Evolutionary conservation across 1,140 invertebrate genomes (phyloP).

Genomic region (Drosophila burlai): DNA sequence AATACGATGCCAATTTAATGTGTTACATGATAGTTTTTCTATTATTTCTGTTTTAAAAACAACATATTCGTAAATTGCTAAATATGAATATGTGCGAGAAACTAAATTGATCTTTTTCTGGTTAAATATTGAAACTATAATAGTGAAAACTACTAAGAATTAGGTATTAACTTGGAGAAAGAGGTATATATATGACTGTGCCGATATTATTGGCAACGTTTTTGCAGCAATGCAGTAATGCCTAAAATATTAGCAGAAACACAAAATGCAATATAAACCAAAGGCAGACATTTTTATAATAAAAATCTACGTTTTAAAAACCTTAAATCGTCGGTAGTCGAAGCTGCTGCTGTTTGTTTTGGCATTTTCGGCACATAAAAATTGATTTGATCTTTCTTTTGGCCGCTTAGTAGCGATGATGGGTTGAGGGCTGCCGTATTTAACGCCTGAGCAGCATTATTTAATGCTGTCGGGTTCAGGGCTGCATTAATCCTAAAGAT

Average conservation of each 20-base stretch:
- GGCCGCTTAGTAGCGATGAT: slow-evolving; percentile 70
- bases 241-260: slow-evolving; percentile 46
- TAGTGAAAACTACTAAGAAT: slow-evolving; percentile 6
- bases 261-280: slow-evolving; percentile 56
- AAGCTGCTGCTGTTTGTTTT: slow-evolving; percentile 51
- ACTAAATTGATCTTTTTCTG: not conserved
- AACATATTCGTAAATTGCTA: slow-evolving; percentile 2
- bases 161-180: slow-evolving; percentile 32
- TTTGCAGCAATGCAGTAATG: slow-evolving; percentile 48
- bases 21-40: not conserved
- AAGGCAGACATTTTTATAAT: slow-evolving; percentile 43
- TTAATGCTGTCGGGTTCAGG: slow-evolving; percentile 77
- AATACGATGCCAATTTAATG: not conserved
- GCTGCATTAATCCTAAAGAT: slow-evolving; percentile 78
- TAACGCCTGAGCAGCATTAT: slow-evolving; percentile 79
- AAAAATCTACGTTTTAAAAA: slow-evolving; percentile 68
- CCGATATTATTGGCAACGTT: slow-evolving; percentile 20
- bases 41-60: not conserved
- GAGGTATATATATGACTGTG: slow-evolving; percentile 37
- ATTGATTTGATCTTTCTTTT: slow-evolving; percentile 80
- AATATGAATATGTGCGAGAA: slow-evolving; percentile 1
- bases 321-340: slow-evolving; percentile 69
- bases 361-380: slow-evolving; percentile 81
- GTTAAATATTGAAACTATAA: slow-evolving; percentile 4
- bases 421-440: slow-evolving; percentile 81